Percentiles rank a stretch among this genome's conserved stretches.
phyloP scores from a whole-genome alignment of 1,140 invertebrate species.

The Zaprionus vittiger region DNA sequence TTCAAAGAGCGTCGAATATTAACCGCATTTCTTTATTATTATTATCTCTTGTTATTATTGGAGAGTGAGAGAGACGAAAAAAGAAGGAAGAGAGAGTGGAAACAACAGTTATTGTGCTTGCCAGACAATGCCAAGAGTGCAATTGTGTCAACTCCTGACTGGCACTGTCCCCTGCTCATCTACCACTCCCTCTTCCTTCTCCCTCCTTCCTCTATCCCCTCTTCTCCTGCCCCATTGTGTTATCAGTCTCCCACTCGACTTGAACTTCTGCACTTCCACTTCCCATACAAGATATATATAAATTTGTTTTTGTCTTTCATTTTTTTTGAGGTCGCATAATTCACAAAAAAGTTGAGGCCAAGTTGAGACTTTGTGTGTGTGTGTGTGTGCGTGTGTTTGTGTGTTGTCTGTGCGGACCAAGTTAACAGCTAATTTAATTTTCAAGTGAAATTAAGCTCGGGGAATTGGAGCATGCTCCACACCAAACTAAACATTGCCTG shows the following conservation, averaged over 20 bases:
- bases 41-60: slow-evolving; percentile 33
- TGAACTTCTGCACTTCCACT: slow-evolving; percentile 46
- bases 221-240: slow-evolving; percentile 41
- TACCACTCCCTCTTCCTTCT: neutral
- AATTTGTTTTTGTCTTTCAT: neutral
- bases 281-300: neutral
- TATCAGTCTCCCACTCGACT: slow-evolving; percentile 58
- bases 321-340: slow-evolving; percentile 49
- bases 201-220: neutral
- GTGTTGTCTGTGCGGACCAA: slow-evolving; percentile 5
- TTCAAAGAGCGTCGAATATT: neutral
- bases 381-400: neutral
- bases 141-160: slow-evolving; percentile 55
- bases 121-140: slow-evolving; percentile 61
- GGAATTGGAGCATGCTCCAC: slow-evolving; percentile 36
- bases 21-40: slow-evolving; percentile 3
- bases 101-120: slow-evolving; percentile 62
- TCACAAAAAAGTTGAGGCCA: slow-evolving; percentile 56
- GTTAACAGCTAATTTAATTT: slow-evolving; percentile 68
- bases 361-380: neutral
- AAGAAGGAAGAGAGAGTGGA: slow-evolving; percentile 20
- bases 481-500: slow-evolving; percentile 38
- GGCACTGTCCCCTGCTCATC: neutral
- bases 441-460: slow-evolving; percentile 18
- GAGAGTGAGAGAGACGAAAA: rapidly evolving